Evolutionary conservation across 2,113 vertebrate species (phyloP), one percentile per base, ranked within the genome.

Genomic region (Rallus limicola): DNA sequence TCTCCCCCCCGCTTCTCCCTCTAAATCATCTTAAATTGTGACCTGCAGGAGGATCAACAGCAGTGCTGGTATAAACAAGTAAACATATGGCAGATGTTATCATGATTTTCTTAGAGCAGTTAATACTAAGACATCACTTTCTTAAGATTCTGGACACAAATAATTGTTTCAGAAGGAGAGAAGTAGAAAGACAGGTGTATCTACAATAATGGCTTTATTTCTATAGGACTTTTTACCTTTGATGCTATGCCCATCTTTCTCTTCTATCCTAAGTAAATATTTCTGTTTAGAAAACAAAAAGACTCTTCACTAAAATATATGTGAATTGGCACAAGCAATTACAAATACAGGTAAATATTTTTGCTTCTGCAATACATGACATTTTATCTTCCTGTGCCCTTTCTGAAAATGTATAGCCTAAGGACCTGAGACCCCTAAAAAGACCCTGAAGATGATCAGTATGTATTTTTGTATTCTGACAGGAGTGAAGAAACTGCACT

Each of bases 11-110:
- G 29, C 74, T 80, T 14, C 52, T 72, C 25, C 92, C 18, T n/a
- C 77, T 80, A 96, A 91, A 77, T 96, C 40, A 90, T 77, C 58
- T 77, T 86, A 92, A 96, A 88, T 60, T 92, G 21, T 48, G 34
- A 86, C 33, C 21, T 4, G 34, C 33, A 24, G 55, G 36, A 86
- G 58, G 82, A 82, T 88, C 28, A 90, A 31, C 68, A 78, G 62
- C 3, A 10, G 12, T 78, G 36, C 42, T 90, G 11, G 7, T 87
- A 92, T 36, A 42, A 23, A 55, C 64, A 79, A 71, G 53, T 78
- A 84, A 96, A 81, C 79, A 44, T 48, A 64, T 84, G 76, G 67
- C 86, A 96, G 82, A 93, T 92, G 64, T 90, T 93, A 84, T 58
- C 24, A 46, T 58, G 70, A 46, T 92, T 90, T 92, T 65, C 52